Base-by-base conservation (phyloP, 2,113 vertebrate species). In the Antennarius striatus region DNA sequence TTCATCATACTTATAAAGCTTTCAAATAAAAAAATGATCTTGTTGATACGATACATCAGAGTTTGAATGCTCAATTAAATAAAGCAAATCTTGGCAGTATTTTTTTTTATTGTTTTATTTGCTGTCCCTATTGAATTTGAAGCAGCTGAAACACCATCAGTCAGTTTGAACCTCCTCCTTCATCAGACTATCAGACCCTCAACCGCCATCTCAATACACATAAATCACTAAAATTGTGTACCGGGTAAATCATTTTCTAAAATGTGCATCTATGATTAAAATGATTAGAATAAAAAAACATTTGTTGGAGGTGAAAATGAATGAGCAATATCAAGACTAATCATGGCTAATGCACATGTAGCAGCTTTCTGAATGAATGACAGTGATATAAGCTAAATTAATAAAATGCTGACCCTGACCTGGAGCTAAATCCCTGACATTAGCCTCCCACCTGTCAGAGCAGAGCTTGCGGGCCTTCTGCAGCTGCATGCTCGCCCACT, bases 401-500 rank as follows among this genome's bases (percentile, higher is more conserved):
- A 67, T 54, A 55, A 9, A 16, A 61, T 7, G 64, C 22, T 78
- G 79, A 81, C 62, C 62, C 60, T 68, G 50, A 80, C 63, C 63
- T 69, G 56, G 56, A 16, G 50, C 22, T 66, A 39, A 71, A 67
- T 63, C n/a, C 14, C n/a, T 46, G 49, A 15, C 16, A 30, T 58
- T 54, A 61, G 63, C 36, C 61, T 67, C 91, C 95, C 93, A 99
- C 96, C 95, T 92, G 69, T 94, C 90, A 42, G 84, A 84, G 89
- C 95, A 95, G 81, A 98, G 69, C 83, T 92, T 95, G 53, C 89
- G 93, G 72, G 96, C 94, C 84, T 95, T 96, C 86, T 93, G 91
- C 84, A 98, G 88, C 68, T 98, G 95, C 68, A 81, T 82, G 82
- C 93, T 90, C 76, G 91, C 95, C 96, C 96, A 99, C 68, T 96